Evolutionary conservation across 2,888 invertebrate genomes (phyloP), one percentile per base, ranked within the genome.

Genomic region (Aquatica leii): DNA sequence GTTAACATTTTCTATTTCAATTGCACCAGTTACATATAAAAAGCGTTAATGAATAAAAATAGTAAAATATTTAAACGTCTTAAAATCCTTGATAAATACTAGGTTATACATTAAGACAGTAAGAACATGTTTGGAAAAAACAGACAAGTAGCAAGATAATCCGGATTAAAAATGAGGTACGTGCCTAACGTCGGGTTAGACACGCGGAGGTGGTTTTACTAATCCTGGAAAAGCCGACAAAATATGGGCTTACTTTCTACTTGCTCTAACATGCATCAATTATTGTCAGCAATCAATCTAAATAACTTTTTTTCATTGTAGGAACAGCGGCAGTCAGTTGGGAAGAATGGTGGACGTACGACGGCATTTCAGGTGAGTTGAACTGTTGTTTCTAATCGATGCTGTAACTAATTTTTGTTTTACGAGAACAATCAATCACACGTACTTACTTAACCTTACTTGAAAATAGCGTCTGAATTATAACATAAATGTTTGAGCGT

Each of bases 311-410:
- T 83, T 81, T 83, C 84, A 82, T 88, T 89, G 77, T 87, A 92
- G 91, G 87, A 78, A 87, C 89, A 73, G 84, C 84, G 74, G 89
- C 89, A 76, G 90, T 92, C 78, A 94, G 93, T 84, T 95, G 95
- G 95, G 95, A 95, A 83, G 94, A 94, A 85, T 95, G 95, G 95
- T 95, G 95, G 95, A 95, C 94, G 74, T 95, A 95, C 85, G 95
- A 95, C 84, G 95, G 95, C 71, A 95, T 95, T 83, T 95, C 95
- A 85, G 95, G 95, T 94, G 85, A 89, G 88, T 50, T 31, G 20
- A 46, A 46, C 18, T 24, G 24, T 46, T 46, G 18, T 46, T 46
- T 46, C 46, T 46, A 46, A 46, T 46, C 46, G 46, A 46, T 46
- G 17, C 17, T 17, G 46, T 18, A 46, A 46, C 46, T 18, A 46